Conservation (phyloP, 1,140 invertebrate genomes). For the Heliconius hewitsoni region DNA sequence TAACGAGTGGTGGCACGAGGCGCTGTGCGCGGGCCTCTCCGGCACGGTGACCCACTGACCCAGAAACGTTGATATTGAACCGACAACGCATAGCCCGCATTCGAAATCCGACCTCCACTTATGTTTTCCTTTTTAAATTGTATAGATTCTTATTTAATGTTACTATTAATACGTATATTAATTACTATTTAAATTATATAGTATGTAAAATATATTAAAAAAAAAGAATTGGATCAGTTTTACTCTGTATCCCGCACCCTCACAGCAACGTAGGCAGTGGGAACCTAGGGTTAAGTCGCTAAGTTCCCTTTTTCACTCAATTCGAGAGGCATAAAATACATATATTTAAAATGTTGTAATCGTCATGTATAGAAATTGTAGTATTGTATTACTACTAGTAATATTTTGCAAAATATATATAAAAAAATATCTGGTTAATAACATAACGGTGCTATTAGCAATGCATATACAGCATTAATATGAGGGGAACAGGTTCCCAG, state of each 20-base stretch:
- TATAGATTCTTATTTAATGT: constrained; percentile 7
- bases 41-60: constrained; percentile 77
- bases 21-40: constrained; percentile 58
- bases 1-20: constrained; percentile 61
- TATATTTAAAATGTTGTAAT: no score
- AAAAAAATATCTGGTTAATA: constrained; percentile 40
- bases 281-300: no score
- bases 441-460: constrained; percentile 59
- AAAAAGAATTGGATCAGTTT: no score
- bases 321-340: no score
- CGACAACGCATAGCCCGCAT: constrained; percentile 71
- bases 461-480: constrained; percentile 53
- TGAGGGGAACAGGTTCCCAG: constrained; percentile 65
- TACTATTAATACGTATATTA: not conserved
- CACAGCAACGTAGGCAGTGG: no score
- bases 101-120: constrained; percentile 77
- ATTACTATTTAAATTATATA: not conserved
- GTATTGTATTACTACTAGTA: not conserved
- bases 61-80: constrained; percentile 79
- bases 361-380: no score
- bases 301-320: no score
- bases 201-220: not conserved
- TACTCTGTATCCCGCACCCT: not conserved
- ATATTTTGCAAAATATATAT: not conserved
- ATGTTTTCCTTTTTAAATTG: constrained; percentile 62